Base-by-base conservation (phyloP, 2,888 invertebrate genomes). In the Oligia strigilis region DNA sequence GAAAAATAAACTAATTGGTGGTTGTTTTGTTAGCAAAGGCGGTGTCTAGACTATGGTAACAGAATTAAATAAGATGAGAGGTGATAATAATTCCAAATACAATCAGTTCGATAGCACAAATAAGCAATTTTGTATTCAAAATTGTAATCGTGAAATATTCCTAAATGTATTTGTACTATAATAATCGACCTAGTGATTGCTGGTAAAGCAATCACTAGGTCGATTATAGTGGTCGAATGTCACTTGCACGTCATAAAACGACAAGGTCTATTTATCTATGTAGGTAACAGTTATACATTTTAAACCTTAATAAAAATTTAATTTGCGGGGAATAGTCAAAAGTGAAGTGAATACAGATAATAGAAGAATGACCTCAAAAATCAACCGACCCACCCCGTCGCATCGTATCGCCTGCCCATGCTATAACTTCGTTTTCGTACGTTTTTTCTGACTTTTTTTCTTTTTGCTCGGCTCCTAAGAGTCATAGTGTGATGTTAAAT, bases 11-110 rank as follows among this genome's bases (percentile, higher is more conserved):
- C 58, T n/a, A 58, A n/a, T 58, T 58, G 11, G 23, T 58, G 11
- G 2, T 14, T 19, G 0, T 52, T 52, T 46, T 58, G 14, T 23
- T 46, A 19, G 43, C 4, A 23, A 62, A 29, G n/a, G 1, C n/a
- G 9, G 4, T 14, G 62, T 69, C 77, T 69, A 74, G 66, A 81
- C 79, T 52, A 52, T n/a, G 65, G 4, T 29, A 65, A 72, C 55
- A 23, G 17, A 79, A 36, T 29, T 1, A 40, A 29, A 43, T 64
- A 52, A 62, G 2, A 66, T 19, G 9, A n/a, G 9, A n/a, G 5
- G 52, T 55, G 52, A 14, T 55, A 55, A 36, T 76, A 52, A 40
- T 72, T 40, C 4, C 17, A 49, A 70, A 49, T n/a, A 46, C 11
- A 36, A 46, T 73, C 14, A 23, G 9, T 19, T 9, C 6, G 2